Evolutionary conservation across 2,888 invertebrate genomes (phyloP), one percentile per base, ranked within the genome.

Genomic region (Geophilus truncorum): DNA sequence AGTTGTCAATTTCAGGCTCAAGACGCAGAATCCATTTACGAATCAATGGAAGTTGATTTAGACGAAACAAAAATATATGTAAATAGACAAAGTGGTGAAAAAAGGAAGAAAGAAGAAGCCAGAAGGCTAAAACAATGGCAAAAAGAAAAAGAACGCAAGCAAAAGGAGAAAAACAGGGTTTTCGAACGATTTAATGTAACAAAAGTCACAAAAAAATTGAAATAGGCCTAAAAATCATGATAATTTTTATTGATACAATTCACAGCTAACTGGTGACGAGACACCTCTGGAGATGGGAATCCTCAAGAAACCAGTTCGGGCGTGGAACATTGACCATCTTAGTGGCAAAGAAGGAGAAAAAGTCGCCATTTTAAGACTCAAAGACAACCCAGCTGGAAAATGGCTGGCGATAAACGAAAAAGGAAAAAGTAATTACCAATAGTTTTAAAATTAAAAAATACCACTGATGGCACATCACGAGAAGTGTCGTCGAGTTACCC

Each of bases 341-440:
- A 40, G 36, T 9, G 36, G 36, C 36, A 45, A 45, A 23, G 62
- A 78, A 15, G 81, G 81, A 12, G 81, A 81, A 36, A 25, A 36
- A 12, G 45, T 81, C 25, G 34, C 62, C 9, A 78, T 81, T 70
- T 62, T 81, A 34, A 81, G 57, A 36, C 78, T 81, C 51, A 78
- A 45, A 15, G 70, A 77, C 21, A 81, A 40, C 34, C 81, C 81
- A 12, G 81, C 57, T n/a, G 81, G 81, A 9, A 81, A 81, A 81
- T 81, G 81, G 81, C 62, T 81, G 10, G 81, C 79, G n/a, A 51
- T 23, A 30, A 81, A 81, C 36, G 78, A 57, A n/a, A 75, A 77
- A 23, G 81, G 81, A 28, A 57, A 78, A 81, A 45, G 81, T 81
- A 51, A 7, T 18, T 3, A 21, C 3, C 2, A n/a, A n/a, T n/a